Conservation (phyloP, 1,140 invertebrate genomes). For the Campoletis sonorensis region DNA sequence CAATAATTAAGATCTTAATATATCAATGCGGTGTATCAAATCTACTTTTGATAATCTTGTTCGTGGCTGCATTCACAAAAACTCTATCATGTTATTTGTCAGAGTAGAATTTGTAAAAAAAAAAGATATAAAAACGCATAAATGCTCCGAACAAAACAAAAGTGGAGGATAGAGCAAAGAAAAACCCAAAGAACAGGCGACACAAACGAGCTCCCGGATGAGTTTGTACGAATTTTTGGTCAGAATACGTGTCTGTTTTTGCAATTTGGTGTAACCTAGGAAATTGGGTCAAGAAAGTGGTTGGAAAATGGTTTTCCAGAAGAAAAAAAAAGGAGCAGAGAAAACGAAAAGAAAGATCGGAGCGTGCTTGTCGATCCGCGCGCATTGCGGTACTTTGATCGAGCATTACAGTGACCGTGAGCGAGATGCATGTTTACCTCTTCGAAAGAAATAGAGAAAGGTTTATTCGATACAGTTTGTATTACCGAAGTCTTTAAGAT, state of each 20-base stretch:
- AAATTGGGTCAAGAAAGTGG: slow-evolving; percentile 18
- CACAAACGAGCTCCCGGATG: background rate
- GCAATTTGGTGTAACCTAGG: background rate
- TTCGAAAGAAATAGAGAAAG: background rate
- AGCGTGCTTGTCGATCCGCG: background rate
- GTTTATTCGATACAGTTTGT: background rate
- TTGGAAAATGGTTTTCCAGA: background rate
- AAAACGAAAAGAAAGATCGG: background rate
- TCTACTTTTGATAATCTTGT: too few relatives aligned
- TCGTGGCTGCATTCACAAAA: too few relatives aligned
- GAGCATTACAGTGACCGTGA: slow-evolving; percentile 11
- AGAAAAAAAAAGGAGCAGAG: background rate
- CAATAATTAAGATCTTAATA: background rate
- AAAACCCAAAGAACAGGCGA: background rate
- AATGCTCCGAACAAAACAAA: background rate
- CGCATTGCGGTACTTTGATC: slow-evolving; percentile 29
- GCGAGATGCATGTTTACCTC: slow-evolving; percentile 3
- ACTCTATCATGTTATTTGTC: too few relatives aligned
- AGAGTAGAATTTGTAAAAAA: too few relatives aligned
- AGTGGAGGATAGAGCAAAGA: background rate
- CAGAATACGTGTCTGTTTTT: background rate
- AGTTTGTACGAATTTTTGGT: background rate
- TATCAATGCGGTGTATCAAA: background rate
- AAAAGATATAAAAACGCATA: too few relatives aligned
- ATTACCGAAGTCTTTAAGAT: too few relatives aligned